phyloP scores from a whole-genome alignment of 2,888 invertebrate genomes.

The Spilarctia lutea region DNA sequence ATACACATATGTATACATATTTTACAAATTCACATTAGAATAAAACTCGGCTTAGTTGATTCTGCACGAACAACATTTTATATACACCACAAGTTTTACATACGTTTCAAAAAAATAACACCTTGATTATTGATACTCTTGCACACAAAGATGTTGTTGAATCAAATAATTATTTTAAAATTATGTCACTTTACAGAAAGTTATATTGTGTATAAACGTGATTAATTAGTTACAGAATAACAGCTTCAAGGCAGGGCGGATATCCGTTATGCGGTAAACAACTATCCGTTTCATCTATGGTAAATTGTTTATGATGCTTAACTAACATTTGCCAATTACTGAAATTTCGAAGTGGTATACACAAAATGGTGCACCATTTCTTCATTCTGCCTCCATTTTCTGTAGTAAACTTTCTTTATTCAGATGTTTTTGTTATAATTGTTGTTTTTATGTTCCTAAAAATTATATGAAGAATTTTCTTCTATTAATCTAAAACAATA shows the following conservation, averaged over 20 bases:
- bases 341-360: not conserved
- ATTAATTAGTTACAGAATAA: not conserved
- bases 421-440: not conserved
- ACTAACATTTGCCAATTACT: not conserved
- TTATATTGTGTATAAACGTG: not conserved
- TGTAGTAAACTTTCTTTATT: not conserved
- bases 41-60: not conserved
- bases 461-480: not conserved
- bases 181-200: not conserved
- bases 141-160: no score
- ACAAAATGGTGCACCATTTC: not conserved
- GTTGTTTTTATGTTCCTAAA: not conserved
- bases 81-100: not conserved
- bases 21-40: not conserved
- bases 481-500: not conserved
- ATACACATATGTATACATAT: not conserved
- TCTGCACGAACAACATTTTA: not conserved
- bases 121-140: not conserved
- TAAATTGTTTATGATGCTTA: not conserved
- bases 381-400: not conserved
- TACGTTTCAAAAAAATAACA: not conserved
- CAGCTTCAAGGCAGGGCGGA: not conserved
- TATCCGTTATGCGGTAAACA: not conserved
- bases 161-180: not conserved
- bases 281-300: not conserved